Evolutionary conservation across 2,797 vertebrate species (phyloP).

Genomic region (Intellagama lesueurii): DNA sequence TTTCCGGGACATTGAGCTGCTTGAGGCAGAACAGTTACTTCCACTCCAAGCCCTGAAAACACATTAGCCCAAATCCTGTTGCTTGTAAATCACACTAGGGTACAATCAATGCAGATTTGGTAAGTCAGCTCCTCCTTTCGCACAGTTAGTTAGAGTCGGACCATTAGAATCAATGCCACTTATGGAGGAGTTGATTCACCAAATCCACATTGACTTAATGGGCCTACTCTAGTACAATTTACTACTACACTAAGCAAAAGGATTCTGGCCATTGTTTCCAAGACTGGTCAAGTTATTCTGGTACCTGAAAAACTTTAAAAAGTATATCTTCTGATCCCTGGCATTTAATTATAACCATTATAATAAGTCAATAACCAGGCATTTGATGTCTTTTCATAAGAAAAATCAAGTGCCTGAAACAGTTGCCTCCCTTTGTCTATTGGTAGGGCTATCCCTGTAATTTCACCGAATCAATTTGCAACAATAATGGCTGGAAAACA

Average conservation of each 20-base stretch:
- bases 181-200: too few species aligned
- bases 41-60: too few species aligned
- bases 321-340: not conserved
- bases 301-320: not conserved
- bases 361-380: not conserved
- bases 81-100: too few species aligned
- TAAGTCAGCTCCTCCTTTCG: too few species aligned
- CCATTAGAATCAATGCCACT: too few species aligned
- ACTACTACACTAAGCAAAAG: too few species aligned
- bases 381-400: not conserved
- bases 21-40: not conserved
- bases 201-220: too few species aligned
- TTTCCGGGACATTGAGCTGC: not conserved
- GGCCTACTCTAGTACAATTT: too few species aligned
- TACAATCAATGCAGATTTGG: too few species aligned
- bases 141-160: not conserved
- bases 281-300: not conserved
- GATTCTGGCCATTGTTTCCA: not conserved
- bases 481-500: not conserved
- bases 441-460: not conserved
- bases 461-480: not conserved
- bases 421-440: not conserved
- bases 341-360: not conserved
- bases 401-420: not conserved
- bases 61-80: too few species aligned